Evolutionary conservation across 2,888 invertebrate genomes (phyloP).

Genomic region (Drosophila histrio): DNA sequence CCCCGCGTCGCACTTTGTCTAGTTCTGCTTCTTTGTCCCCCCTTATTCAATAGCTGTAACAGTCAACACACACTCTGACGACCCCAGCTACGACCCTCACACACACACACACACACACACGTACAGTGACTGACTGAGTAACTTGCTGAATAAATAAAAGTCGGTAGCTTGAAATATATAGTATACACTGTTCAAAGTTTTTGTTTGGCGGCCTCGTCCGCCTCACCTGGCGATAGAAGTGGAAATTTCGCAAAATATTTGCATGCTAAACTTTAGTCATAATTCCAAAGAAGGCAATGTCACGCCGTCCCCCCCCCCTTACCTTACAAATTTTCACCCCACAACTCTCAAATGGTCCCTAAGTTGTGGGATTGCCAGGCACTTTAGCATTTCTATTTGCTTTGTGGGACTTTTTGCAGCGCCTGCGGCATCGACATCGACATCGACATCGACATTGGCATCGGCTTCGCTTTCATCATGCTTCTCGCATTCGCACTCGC

Average conservation of each 20-base stretch:
- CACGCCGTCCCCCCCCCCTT: background rate
- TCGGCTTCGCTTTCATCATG: constrained; percentile 59
- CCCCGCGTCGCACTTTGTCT: constrained; percentile 31
- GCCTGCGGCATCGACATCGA: constrained; percentile 21
- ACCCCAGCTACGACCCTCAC: constrained; percentile 62
- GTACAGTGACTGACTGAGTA: constrained; percentile 25
- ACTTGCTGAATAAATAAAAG: constrained; percentile 71
- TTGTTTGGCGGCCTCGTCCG: constrained; percentile 46
- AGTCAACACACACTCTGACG: constrained; percentile 41
- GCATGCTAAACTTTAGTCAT: constrained; percentile 74
- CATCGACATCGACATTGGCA: background rate
- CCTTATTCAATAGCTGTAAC: constrained; percentile 60
- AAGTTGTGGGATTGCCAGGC: constrained; percentile 32
- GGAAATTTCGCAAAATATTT: constrained; percentile 74
- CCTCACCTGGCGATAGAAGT: constrained; percentile 62
- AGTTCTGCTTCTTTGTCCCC: background rate
- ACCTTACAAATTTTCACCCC: no score
- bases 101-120: constrained; percentile 18
- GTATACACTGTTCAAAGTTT: constrained; percentile 64
- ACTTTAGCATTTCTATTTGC: constrained; percentile 51
- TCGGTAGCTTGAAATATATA: constrained; percentile 58
- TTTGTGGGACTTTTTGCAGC: constrained; percentile 27
- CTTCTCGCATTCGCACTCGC: constrained; percentile 5
- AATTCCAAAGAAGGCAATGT: constrained; percentile 45
- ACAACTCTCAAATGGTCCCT: background rate